phyloP scores from a whole-genome alignment of 2,888 invertebrate species.

The Orchestes rusci region DNA sequence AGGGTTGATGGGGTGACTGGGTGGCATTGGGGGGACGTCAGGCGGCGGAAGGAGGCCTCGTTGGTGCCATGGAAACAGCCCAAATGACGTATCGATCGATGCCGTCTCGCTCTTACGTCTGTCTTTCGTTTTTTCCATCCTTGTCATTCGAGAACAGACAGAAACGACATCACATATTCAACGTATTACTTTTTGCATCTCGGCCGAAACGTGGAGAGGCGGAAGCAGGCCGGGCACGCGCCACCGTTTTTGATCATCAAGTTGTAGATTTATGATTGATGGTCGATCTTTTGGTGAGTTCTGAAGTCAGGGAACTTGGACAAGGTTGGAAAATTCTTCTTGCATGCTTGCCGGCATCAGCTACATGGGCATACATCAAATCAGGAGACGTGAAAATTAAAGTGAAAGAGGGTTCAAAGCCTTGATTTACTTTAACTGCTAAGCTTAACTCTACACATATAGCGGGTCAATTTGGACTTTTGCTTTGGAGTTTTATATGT shows the following conservation, averaged over 20 bases:
- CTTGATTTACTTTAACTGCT: no score
- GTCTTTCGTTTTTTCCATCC: slow-evolving; percentile 28
- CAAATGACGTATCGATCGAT: slow-evolving; percentile 49
- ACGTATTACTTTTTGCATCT: slow-evolving; percentile 44
- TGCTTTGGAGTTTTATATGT: no score
- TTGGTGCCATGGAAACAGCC: slow-evolving; percentile 49
- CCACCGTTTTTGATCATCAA: slow-evolving; percentile 18
- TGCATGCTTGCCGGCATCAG: no score
- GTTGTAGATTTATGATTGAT: no score
- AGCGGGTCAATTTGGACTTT: no score
- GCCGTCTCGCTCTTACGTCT: slow-evolving; percentile 39
- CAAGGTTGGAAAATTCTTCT: no score
- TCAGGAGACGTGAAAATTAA: no score
- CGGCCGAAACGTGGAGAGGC: slow-evolving; percentile 9
- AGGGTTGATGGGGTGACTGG: slow-evolving; percentile 28
- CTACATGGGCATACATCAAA: no score
- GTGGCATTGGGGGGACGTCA: slow-evolving; percentile 26
- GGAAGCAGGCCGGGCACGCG: slow-evolving; percentile 18
- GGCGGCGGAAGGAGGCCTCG: slow-evolving; percentile 28
- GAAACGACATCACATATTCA: slow-evolving; percentile 46
- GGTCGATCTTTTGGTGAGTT: no score
- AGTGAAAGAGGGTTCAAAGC: no score
- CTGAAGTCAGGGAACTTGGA: no score
- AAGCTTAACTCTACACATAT: no score
- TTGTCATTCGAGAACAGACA: slow-evolving; percentile 29